Conservation (phyloP, 1,140 invertebrate species). For the Caenorhabditis briggsae region DNA sequence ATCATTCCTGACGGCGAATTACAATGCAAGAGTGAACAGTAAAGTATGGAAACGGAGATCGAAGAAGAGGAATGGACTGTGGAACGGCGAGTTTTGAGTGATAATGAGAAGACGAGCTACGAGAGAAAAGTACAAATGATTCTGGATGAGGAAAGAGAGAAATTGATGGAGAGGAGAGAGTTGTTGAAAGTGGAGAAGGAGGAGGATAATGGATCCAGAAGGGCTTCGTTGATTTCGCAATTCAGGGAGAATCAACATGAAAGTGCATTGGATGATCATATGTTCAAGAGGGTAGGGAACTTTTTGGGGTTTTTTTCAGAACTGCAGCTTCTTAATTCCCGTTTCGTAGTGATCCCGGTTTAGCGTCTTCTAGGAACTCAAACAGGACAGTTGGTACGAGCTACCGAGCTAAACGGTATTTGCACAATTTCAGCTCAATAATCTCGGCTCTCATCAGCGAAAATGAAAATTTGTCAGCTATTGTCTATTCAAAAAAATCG, state of each 20-base stretch:
- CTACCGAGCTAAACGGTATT: too few species aligned
- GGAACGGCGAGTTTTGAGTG: conserved; percentile 49
- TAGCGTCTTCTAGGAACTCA: too few species aligned
- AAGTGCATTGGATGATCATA: conserved; percentile 66
- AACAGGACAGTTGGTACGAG: too few species aligned
- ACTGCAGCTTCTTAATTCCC: too few species aligned
- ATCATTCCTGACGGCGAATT: conserved; percentile 76
- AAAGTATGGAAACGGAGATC: conserved; percentile 72
- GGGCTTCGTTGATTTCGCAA: conserved; percentile 48
- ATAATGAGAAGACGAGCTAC: conserved; percentile 69
- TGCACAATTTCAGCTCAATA: too few species aligned
- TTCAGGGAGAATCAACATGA: conserved; percentile 35
- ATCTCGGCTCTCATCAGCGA: too few species aligned
- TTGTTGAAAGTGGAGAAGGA: conserved; percentile 9
- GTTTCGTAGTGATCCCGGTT: too few species aligned
- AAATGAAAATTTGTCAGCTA: too few species aligned
- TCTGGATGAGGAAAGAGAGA: conserved; percentile 73
- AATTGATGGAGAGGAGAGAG: conserved; percentile 1
- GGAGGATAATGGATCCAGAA: conserved; percentile 5
- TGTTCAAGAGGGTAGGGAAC: conserved; percentile 71
- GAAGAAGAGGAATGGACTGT: conserved; percentile 14
- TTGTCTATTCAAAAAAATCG: too few species aligned
- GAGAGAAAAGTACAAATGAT: conserved; percentile 73
- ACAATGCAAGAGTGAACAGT: conserved; percentile 71
- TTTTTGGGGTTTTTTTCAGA: too few species aligned